Percentiles rank a stretch among this genome's conserved stretches.
phyloP scores from a whole-genome alignment of 1,140 invertebrate genomes.

The Pararge aegeria region DNA sequence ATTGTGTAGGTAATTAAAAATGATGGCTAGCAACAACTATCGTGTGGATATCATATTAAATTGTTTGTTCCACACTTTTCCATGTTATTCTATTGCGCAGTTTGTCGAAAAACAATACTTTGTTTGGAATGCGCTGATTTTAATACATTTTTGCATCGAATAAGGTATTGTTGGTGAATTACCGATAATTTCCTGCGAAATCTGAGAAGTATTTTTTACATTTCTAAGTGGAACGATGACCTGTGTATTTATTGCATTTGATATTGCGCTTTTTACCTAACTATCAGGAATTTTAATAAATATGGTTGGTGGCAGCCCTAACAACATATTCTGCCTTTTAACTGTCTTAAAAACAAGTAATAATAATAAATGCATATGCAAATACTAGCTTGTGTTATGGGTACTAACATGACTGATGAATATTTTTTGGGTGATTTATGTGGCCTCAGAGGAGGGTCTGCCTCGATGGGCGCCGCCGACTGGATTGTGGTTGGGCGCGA shows the following conservation, averaged over 20 bases:
- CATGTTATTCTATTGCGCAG: background rate
- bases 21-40: background rate
- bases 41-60: background rate
- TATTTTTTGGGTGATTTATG: no score
- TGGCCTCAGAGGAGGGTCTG: no score
- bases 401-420: no score
- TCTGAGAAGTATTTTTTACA: background rate
- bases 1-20: no score
- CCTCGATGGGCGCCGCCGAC: no score
- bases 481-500: no score
- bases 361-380: no score
- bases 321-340: background rate
- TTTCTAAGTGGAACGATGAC: conserved; percentile 1
- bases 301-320: background rate
- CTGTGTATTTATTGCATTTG: background rate
- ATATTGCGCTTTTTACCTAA: background rate
- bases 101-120: background rate
- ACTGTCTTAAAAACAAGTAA: no score
- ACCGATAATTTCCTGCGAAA: background rate
- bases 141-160: background rate
- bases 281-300: background rate
- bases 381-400: no score
- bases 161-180: background rate
- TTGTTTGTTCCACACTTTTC: background rate
- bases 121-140: conserved; percentile 1